Percentiles rank a stretch among this genome's conserved stretches.
These are phyloP conservation scores for Dynastes hyllus DNA, from an alignment of 2,888 invertebrate species.

Conservation along the genomic window DNA sequence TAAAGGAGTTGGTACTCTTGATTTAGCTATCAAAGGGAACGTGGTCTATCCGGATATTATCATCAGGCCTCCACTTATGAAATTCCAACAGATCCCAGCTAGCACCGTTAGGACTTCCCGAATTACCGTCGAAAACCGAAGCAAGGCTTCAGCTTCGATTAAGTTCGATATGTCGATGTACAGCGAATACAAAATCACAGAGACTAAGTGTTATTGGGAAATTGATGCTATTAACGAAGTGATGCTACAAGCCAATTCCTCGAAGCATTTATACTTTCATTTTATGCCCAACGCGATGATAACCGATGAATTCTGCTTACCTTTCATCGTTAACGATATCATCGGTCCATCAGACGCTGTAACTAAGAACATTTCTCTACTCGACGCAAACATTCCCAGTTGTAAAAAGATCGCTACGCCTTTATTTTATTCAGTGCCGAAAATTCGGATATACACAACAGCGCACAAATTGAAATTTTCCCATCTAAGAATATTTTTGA, in stretches of 20 bases:
- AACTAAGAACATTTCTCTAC: not conserved
- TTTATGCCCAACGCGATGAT: slow-evolving; percentile 30
- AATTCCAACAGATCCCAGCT: slow-evolving; percentile 33
- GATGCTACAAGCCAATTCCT: not conserved
- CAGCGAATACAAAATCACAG: slow-evolving; percentile 21
- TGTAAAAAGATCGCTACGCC: not conserved
- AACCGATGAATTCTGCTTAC: slow-evolving; percentile 23
- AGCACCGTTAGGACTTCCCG: slow-evolving; percentile 6
- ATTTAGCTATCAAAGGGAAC: slow-evolving; percentile 30
- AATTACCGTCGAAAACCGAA: slow-evolving; percentile 29
- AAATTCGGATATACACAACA: slow-evolving; percentile 16
- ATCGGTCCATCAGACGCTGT: not conserved
- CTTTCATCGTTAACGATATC: slow-evolving; percentile 38
- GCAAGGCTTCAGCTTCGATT: slow-evolving; percentile 10
- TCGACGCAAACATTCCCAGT: not conserved
- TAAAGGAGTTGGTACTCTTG: not conserved
- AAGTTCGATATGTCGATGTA: slow-evolving; percentile 36
- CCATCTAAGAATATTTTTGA: not conserved
- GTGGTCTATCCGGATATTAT: slow-evolving; percentile 31
- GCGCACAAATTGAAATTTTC: slow-evolving; percentile 27
- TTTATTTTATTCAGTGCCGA: not conserved
- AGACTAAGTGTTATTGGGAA: slow-evolving; percentile 14
- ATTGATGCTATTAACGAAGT: not conserved
- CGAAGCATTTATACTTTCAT: slow-evolving; percentile 28
- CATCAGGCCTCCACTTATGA: slow-evolving; percentile 1